Evolutionary conservation across 2,888 invertebrate species (phyloP).

Genomic region (Leptopterna dolabrata): DNA sequence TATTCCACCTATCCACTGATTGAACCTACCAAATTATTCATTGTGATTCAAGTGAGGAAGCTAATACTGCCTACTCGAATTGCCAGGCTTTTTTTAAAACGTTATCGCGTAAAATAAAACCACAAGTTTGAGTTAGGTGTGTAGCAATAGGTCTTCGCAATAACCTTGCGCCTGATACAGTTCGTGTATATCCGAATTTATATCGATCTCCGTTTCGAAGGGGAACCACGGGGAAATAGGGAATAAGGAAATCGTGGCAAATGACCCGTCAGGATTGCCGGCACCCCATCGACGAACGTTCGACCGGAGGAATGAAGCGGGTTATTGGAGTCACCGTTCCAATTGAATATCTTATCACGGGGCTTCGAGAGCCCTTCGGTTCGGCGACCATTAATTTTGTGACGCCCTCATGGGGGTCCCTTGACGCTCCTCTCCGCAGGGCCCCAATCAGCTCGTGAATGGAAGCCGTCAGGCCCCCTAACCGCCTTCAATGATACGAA

Average conservation of each 20-base stretch:
- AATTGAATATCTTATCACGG: conserved; percentile 33
- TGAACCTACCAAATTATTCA: too few relatives aligned
- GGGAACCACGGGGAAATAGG: background rate
- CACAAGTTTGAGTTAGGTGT: too few relatives aligned
- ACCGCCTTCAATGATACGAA: background rate
- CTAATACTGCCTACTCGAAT: too few relatives aligned
- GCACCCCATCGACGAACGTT: background rate
- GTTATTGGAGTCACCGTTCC: conserved; percentile 21
- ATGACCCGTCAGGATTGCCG: background rate
- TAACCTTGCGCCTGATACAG: too few relatives aligned
- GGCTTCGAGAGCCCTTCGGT: background rate
- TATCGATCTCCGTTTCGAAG: background rate
- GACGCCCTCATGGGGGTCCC: conserved; percentile 49
- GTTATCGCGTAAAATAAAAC: too few relatives aligned
- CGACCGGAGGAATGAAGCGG: background rate
- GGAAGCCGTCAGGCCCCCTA: background rate
- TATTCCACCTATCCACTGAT: too few relatives aligned
- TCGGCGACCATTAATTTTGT: conserved; percentile 40
- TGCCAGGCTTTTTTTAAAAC: too few relatives aligned
- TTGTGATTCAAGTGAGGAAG: too few relatives aligned
- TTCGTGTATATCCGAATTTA: background rate
- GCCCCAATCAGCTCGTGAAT: background rate
- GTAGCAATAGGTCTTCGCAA: too few relatives aligned
- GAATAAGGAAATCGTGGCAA: background rate
- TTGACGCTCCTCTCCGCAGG: conserved; percentile 1